phyloP scores from a whole-genome alignment of 1,140 invertebrate species.

The Solen grandis region DNA sequence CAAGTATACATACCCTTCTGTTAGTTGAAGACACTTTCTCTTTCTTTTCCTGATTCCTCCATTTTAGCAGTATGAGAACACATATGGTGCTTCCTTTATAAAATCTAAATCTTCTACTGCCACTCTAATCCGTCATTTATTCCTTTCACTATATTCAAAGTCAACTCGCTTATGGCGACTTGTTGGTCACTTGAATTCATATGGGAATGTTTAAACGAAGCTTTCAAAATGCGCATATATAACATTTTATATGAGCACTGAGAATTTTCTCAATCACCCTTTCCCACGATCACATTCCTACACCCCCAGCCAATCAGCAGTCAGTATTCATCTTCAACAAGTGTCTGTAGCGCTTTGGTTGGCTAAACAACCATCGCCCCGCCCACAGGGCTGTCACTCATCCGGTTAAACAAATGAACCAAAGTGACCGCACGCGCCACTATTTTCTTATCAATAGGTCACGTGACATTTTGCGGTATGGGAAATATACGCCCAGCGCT shows the following conservation, averaged over 20 bases:
- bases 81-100: slow-evolving; percentile 8
- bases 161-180: neutral
- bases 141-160: neutral
- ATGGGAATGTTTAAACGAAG: no score
- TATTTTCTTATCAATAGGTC: slow-evolving; percentile 14
- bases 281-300: slow-evolving; percentile 59
- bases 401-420: slow-evolving; percentile 28
- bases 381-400: slow-evolving; percentile 45
- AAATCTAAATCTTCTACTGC: neutral
- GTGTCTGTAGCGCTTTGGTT: slow-evolving; percentile 55
- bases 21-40: slow-evolving; percentile 16
- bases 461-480: slow-evolving; percentile 32
- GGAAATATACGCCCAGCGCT: slow-evolving; percentile 42
- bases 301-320: slow-evolving; percentile 48
- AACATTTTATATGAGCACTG: slow-evolving; percentile 52
- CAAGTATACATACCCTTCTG: slow-evolving; percentile 1
- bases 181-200: slow-evolving; percentile 32
- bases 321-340: slow-evolving; percentile 51
- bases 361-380: slow-evolving; percentile 41
- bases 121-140: neutral
- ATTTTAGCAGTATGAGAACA: slow-evolving; percentile 2
- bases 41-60: slow-evolving; percentile 1
- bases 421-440: slow-evolving; percentile 61
- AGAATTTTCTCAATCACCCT: slow-evolving; percentile 61
- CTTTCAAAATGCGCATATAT: neutral